phyloP scores from a whole-genome alignment of 2,888 invertebrate genomes.

The Cancer borealis region DNA sequence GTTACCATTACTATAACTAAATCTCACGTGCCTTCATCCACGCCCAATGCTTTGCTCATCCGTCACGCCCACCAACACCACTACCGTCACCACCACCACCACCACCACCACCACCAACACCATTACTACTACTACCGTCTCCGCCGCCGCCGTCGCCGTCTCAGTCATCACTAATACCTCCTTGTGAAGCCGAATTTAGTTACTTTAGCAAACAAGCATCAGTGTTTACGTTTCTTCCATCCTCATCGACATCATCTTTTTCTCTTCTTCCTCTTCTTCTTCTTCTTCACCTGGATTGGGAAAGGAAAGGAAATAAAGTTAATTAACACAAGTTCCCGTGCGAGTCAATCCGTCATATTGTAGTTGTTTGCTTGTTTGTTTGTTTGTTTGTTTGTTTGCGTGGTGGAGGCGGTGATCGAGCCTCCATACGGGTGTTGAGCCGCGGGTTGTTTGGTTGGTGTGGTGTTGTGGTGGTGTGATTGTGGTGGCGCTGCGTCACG shows the following conservation, averaged over 20 bases:
- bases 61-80: background rate
- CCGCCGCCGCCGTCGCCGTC: background rate
- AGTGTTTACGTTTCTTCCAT: background rate
- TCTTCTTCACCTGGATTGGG: background rate
- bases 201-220: background rate
- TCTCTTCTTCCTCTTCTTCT: background rate
- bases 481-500: background rate
- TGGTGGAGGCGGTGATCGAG: background rate
- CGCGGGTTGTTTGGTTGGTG: conserved; percentile 22
- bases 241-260: too few relatives aligned
- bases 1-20: background rate
- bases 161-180: too few relatives aligned
- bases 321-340: background rate
- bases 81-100: background rate
- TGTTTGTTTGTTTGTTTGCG: background rate
- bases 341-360: background rate
- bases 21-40: conserved; percentile 51
- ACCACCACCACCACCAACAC: background rate
- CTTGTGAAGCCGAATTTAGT: background rate
- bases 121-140: background rate
- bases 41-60: conserved; percentile 40
- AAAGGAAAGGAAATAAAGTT: background rate
- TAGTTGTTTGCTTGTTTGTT: background rate
- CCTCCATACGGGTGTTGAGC: background rate
- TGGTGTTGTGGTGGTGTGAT: background rate